Evolutionary conservation across 2,888 invertebrate genomes (phyloP).

Genomic region (Empis stercorea): DNA sequence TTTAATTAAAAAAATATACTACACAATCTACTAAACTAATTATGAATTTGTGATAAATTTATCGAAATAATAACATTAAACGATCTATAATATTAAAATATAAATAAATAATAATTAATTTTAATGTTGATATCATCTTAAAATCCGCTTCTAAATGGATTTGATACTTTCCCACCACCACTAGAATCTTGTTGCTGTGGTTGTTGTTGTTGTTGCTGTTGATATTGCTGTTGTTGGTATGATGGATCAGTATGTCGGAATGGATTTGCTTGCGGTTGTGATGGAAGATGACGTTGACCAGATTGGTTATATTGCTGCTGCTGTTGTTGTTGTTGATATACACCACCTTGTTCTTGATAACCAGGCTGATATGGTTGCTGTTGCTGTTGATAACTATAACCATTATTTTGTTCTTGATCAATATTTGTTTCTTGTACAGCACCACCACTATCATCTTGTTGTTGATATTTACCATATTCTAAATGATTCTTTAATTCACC

Average conservation of each 20-base stretch:
- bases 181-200: slow-evolving; percentile 37
- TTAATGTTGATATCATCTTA: slow-evolving; percentile 40
- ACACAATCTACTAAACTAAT: too few species aligned
- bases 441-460: slow-evolving; percentile 32
- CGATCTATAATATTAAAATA: slow-evolving; percentile 23
- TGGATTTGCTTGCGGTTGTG: slow-evolving; percentile 47
- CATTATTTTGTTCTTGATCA: slow-evolving; percentile 40
- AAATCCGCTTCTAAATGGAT: slow-evolving; percentile 76
- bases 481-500: slow-evolving; percentile 71
- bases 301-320: slow-evolving; percentile 14
- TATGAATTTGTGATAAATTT: neutral
- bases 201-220: slow-evolving; percentile 26
- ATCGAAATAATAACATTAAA: neutral
- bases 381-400: slow-evolving; percentile 39
- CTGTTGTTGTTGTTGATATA: slow-evolving; percentile 26
- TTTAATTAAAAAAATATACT: too few species aligned
- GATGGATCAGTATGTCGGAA: slow-evolving; percentile 53
- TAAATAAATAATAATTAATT: slow-evolving; percentile 32
- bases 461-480: slow-evolving; percentile 50
- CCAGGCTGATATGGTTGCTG: slow-evolving; percentile 36
- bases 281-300: slow-evolving; percentile 34
- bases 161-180: slow-evolving; percentile 41
- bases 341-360: slow-evolving; percentile 35
- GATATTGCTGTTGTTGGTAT: slow-evolving; percentile 25
- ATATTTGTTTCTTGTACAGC: slow-evolving; percentile 52